Evolutionary conservation across 2,113 vertebrate genomes (phyloP).

Genomic region (Pluvianellus socialis): DNA sequence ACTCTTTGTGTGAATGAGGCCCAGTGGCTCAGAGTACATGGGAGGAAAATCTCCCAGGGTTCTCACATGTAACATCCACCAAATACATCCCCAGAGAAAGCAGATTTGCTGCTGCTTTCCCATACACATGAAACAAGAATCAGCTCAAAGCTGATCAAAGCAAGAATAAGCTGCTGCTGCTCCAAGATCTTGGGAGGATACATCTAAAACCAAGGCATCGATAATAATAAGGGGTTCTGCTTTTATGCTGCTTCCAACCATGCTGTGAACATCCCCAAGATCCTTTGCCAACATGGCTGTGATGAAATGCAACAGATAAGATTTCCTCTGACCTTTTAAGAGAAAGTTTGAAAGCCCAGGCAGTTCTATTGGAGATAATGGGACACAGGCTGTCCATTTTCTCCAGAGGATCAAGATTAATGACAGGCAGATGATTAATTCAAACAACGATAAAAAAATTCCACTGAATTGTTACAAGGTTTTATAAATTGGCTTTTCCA

Average conservation of each 20-base stretch:
- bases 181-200: constrained; percentile 46
- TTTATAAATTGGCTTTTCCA: constrained; percentile 43
- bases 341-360: constrained; percentile 39
- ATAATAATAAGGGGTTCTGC: constrained; percentile 8
- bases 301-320: constrained; percentile 40
- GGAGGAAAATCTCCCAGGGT: background rate
- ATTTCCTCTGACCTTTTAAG: constrained; percentile 55
- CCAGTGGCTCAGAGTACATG: background rate
- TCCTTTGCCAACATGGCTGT: background rate
- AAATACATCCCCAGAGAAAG: background rate
- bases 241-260: constrained; percentile 28
- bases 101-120: constrained; percentile 22
- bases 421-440: constrained; percentile 43
- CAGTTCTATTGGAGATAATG: constrained; percentile 34
- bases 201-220: constrained; percentile 1
- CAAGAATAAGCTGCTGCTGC: constrained; percentile 27
- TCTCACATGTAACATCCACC: background rate
- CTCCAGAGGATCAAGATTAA: constrained; percentile 32
- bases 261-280: constrained; percentile 16
- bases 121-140: constrained; percentile 8
- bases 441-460: constrained; percentile 1
- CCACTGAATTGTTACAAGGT: constrained; percentile 11
- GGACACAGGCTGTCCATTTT: background rate
- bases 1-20: background rate
- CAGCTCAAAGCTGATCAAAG: constrained; percentile 37